These are phyloP conservation scores for Nemotelus pantherinus DNA, from an alignment of 2,888 invertebrate genomes.

Conservation along the genomic window DNA sequence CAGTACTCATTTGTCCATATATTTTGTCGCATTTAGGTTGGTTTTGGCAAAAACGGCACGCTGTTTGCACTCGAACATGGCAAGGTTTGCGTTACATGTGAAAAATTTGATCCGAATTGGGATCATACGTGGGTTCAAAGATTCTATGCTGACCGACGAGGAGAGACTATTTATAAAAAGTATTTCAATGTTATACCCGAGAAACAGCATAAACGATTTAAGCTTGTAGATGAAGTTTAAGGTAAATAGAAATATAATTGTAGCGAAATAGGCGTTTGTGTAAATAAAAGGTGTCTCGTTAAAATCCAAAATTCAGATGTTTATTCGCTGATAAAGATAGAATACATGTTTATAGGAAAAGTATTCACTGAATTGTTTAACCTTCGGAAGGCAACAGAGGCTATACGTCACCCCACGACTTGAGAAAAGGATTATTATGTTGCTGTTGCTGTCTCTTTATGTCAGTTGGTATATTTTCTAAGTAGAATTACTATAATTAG, in stretches of 20 bases:
- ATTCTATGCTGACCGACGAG: conserved; percentile 72
- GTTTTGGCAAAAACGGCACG: conserved; percentile 80
- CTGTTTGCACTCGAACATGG: conserved; percentile 84
- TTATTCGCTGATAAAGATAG: no score
- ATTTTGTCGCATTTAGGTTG: conserved; percentile 71
- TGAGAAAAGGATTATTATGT: no score
- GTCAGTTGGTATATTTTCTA: no score
- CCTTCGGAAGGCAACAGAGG: no score
- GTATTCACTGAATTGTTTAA: no score
- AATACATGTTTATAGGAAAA: no score
- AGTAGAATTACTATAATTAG: no score
- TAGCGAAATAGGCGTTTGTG: no score
- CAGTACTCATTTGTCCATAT: background rate
- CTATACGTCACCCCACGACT: no score
- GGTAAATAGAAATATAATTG: background rate
- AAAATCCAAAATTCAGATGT: no score
- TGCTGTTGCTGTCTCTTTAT: no score
- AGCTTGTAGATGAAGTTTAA: conserved; percentile 77
- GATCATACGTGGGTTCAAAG: conserved; percentile 78
- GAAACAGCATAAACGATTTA: conserved; percentile 81
- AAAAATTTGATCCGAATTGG: conserved; percentile 82
- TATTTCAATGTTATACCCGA: conserved; percentile 85
- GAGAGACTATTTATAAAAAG: conserved; percentile 80
- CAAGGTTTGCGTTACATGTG: conserved; percentile 82
- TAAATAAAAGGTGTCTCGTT: no score